Base-by-base conservation (phyloP, 2,797 vertebrate genomes). In the Neosalanx taihuensis region DNA sequence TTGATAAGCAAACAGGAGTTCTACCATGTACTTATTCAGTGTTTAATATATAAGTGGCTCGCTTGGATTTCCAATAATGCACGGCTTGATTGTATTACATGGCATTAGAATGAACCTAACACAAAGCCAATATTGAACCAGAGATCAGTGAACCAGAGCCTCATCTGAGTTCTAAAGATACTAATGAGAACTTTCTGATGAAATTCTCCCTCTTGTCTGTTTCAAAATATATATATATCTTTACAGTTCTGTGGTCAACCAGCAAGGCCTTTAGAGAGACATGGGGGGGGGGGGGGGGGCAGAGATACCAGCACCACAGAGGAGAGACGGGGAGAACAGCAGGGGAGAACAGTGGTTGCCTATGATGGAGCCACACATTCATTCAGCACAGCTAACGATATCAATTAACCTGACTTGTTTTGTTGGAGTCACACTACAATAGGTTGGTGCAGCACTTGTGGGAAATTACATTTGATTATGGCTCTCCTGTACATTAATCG, bases 391-490 rank as follows among this genome's bases (percentile, higher is more conserved):
- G 75, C 56, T 61, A 30, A 67, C 31, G 41, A 57, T 70, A 75
- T 80, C 76, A 72, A 61, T 49, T 57, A 72, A 77, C 76, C 76
- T 0, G 30, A 84, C 81, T 75, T 71, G 73, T 73, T 87, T 81
- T 69, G 78, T 65, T 76, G 35, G 46, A 77, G 31, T 69, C 33
- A n/a, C 41, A 70, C 79, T 57, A 72, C 67, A 77, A 86, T 71
- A 35, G 59, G 63, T 53, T 70, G 61, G 79, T 77, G 64, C 84
- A 74, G 41, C 41, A 46, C 41, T 46, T 79, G 72, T 60, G 85
- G 88, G 85, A 89, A 90, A 90, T 91, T 66, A 84, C 73, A 75
- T 74, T 58, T 76, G 81, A 89, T 89, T 82, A 85, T 68, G 71
- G 49, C 72, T 80, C 77, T 2, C 77, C 79, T 77, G 58, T 74